phyloP scores from a whole-genome alignment of 2,113 vertebrate genomes.

The Acinonyx jubatus region DNA sequence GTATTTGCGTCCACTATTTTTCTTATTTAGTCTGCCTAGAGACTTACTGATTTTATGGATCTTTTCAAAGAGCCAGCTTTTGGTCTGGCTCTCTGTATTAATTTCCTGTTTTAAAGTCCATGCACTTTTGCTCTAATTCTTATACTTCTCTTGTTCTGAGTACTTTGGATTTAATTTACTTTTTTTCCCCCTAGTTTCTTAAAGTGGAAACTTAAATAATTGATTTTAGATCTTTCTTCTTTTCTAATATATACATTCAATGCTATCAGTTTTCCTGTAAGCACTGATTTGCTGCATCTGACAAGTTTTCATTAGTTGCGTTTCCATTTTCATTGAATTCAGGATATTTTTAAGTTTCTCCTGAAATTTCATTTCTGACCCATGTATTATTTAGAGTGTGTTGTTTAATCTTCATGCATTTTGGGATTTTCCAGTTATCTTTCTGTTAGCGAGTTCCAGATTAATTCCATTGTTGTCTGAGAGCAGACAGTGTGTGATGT shows the following conservation, averaged over 20 bases:
- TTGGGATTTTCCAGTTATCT: not conserved
- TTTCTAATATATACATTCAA: not conserved
- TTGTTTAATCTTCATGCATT: not conserved
- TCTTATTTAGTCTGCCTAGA: not conserved
- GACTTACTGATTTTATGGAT: not conserved
- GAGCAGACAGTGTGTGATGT: not conserved
- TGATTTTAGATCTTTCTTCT: not conserved
- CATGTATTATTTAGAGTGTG: not conserved
- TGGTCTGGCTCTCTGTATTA: not conserved
- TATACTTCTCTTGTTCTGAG: not conserved
- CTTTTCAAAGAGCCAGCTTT: not conserved
- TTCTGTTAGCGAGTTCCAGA: not conserved
- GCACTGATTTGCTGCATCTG: not conserved
- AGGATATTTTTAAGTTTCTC: not conserved
- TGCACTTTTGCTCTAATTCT: not conserved
- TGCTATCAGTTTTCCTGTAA: not conserved
- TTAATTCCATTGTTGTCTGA: not conserved
- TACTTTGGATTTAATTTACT: not conserved
- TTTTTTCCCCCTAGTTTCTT: not conserved
- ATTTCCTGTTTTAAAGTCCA: not conserved
- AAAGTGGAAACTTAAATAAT: not conserved
- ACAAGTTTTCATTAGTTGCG: not conserved
- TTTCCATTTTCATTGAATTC: not conserved
- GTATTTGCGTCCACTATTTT: not conserved
- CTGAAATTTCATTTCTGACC: not conserved